Evolutionary conservation across 1,140 invertebrate species (phyloP), one percentile per base, ranked within the genome.

Genomic region (Drosophila seguyi): DNA sequence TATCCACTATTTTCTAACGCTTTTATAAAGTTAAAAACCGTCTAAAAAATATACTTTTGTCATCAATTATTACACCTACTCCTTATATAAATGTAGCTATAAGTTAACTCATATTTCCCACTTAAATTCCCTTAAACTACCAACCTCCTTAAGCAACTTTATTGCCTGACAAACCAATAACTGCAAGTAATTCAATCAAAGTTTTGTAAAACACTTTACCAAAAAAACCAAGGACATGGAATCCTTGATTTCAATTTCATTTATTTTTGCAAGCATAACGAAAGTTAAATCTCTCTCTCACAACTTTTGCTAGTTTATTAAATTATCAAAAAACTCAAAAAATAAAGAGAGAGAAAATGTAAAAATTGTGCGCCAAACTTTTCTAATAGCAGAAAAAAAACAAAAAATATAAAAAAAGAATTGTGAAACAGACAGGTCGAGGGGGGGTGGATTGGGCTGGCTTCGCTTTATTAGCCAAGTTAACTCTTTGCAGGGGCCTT

Each of bases 381-480:
- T 83, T 75, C 39, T 62, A 74, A 75, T 69, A 75, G 58, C 2
- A 22, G 44, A 25, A 16, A 41, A 41, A 41, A 8, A n/a, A 39
- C n/a, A 39, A 14, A 11, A 10, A 25, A 25, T 39, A 71, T 52
- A 59, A 48, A 65, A 53, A 65, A 50, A 39, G 14, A 56, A 20
- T 44, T 61, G 25, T 50, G 22, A 56, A 57, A 27, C 52, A 65
- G 25, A 36, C 20, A 29, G 20, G 22, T 27, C 60, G n/a, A 44
- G 13, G 44, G 16, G 4, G 38, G 44, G 14, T 18, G 47, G 18
- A 34, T 11, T 18, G 10, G 18, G 50, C 29, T 27, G 47, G 56
- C 22, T 36, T 31, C 66, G 74, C 66, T 87, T 87, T 87, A 84
- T 87, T 90, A 87, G 85, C 82, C 79, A 87, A 87, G 75, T 77